Evolutionary conservation across 2,888 invertebrate species (phyloP).

Genomic region (Eucriotettix oculatus): DNA sequence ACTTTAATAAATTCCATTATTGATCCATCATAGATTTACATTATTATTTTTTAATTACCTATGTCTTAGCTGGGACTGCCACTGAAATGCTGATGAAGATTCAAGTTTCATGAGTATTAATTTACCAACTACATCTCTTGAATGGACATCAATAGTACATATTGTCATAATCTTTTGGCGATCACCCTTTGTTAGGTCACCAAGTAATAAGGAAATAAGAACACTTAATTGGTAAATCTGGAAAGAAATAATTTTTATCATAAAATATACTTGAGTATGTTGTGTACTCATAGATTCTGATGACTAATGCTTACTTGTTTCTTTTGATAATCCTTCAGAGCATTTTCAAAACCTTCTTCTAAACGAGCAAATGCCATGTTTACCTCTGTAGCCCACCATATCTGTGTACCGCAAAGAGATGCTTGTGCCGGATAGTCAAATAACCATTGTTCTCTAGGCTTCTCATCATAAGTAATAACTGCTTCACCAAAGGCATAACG

Average conservation of each 20-base stretch:
- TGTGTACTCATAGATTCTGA: too few relatives aligned
- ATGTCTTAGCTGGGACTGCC: slow-evolving; percentile 79
- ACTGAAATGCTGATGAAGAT: slow-evolving; percentile 61
- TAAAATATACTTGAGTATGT: too few relatives aligned
- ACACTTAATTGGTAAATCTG: slow-evolving; percentile 62
- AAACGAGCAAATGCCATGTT: slow-evolving; percentile 75
- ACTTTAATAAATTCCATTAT: too few relatives aligned
- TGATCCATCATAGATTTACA: too few relatives aligned
- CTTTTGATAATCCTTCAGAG: slow-evolving; percentile 80
- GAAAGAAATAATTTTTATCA: not conserved
- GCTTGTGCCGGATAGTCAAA: slow-evolving; percentile 86
- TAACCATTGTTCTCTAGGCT: slow-evolving; percentile 79
- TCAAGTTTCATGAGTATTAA: slow-evolving; percentile 71
- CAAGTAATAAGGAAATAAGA: slow-evolving; percentile 63
- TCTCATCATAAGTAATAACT: slow-evolving; percentile 71
- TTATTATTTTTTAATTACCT: slow-evolving; percentile 20
- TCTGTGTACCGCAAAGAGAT: slow-evolving; percentile 80
- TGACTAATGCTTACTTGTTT: slow-evolving; percentile 38
- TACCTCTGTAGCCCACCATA: slow-evolving; percentile 92
- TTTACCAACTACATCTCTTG: slow-evolving; percentile 81
- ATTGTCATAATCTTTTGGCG: slow-evolving; percentile 94
- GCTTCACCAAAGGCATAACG: slow-evolving; percentile 57
- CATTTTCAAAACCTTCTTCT: slow-evolving; percentile 79
- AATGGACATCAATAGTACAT: slow-evolving; percentile 91
- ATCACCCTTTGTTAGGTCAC: slow-evolving; percentile 64